Base-by-base conservation (phyloP, 2,888 invertebrate genomes). In the Eurytoma adleriae region DNA sequence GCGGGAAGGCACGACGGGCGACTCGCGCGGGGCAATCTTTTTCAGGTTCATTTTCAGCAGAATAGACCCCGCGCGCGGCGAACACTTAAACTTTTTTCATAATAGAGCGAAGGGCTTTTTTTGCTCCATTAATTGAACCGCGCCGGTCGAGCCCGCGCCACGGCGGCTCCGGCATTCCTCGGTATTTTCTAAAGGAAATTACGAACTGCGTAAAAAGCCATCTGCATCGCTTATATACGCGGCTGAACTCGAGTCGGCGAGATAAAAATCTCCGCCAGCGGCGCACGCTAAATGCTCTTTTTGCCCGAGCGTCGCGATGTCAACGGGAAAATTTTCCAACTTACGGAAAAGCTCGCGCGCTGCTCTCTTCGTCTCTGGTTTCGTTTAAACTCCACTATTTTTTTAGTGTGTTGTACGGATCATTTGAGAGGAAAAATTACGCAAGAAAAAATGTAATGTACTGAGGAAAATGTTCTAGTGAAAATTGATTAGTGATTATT, bases 181-280 rank as follows among this genome's bases (percentile, higher is more conserved):
- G 81, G 74, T 78, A 81, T 78, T 77, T 71, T 81, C 81, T 81
- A 81, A 81, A 81, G 78, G 78, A 81, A 78, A 78, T 71, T 78
- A 78, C 74, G 54, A 70, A 61, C 80, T 40, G 56, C 24, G 74
- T 78, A 78, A 81, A 81, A 78, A 81, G 16, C 74, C 71, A 81
- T 81, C 78, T 77, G 78, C 81, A 81, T 81, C 78, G 57, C 62
- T 12, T 73, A 54, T 54, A 57, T 68, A 66, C 50, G 20, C 64
- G 16, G 18, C 48, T 18, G 54, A 12, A 24, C 57, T 62, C 48
- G 62, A 69, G 66, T 62, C 27, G 56, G 56, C 61, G 80, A 78
- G 81, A 81, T 81, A 81, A 81, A 81, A 81, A 81, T 81, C 81
- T 74, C 70, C 54, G 76, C 70, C 70, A 66, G 73, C 64, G 54